Conservation (phyloP, 2,888 invertebrate species). For the Lepidochrysops patricia region DNA sequence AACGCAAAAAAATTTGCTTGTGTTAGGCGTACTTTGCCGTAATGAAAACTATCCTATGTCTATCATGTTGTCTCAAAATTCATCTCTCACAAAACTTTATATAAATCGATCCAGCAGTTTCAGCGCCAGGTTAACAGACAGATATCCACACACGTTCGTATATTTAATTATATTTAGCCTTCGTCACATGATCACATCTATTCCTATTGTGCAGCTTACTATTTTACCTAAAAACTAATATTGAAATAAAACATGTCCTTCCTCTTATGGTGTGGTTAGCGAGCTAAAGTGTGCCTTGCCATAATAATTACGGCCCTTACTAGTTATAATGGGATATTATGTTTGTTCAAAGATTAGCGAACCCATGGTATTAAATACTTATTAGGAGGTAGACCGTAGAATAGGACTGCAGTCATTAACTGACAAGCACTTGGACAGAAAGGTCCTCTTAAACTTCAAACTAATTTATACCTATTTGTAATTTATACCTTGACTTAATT, state of each 20-base stretch:
- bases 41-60: too few relatives aligned
- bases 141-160: too few relatives aligned
- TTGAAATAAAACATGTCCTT: not conserved
- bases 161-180: not conserved
- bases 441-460: not conserved
- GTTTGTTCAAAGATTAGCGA: not conserved
- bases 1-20: too few relatives aligned
- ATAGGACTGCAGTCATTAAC: not conserved
- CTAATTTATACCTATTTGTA: too few relatives aligned
- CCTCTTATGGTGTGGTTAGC: not conserved
- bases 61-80: too few relatives aligned
- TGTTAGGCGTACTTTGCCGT: too few relatives aligned
- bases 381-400: not conserved
- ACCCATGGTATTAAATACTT: not conserved
- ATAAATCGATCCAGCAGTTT: too few relatives aligned
- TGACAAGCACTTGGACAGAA: not conserved
- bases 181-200: not conserved
- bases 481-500: too few relatives aligned
- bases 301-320: not conserved
- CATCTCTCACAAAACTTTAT: too few relatives aligned
- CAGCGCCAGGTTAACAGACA: too few relatives aligned
- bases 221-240: not conserved
- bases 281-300: not conserved
- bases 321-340: not conserved
- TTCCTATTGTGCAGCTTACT: not conserved